phyloP scores from a whole-genome alignment of 2,113 vertebrate species.

The Ammospiza caudacuta region DNA sequence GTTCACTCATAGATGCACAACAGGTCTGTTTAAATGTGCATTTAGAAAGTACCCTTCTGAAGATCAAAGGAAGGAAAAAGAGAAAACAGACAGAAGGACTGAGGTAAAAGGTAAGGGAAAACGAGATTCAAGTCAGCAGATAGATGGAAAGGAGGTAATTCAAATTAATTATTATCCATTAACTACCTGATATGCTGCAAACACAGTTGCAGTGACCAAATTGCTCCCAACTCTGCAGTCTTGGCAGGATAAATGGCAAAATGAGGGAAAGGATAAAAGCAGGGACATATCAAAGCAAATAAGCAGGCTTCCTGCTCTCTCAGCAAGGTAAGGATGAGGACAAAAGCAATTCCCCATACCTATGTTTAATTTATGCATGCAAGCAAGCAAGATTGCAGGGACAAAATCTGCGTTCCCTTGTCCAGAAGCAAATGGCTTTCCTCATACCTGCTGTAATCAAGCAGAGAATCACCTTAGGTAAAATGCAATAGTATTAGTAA shows the following conservation, averaged over 20 bases:
- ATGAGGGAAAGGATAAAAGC: background rate
- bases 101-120: background rate
- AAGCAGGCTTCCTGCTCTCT: background rate
- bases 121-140: background rate
- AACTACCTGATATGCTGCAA: background rate
- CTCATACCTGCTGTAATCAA: background rate
- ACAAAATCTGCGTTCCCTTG: background rate
- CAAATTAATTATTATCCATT: background rate
- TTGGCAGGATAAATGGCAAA: background rate
- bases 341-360: background rate
- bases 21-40: background rate
- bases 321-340: background rate
- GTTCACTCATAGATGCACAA: background rate
- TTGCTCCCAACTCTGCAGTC: background rate
- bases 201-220: background rate
- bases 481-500: background rate
- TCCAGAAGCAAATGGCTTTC: background rate
- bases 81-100: background rate
- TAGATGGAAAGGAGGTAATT: conserved; percentile 10
- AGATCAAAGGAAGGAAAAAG: background rate
- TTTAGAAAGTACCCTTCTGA: background rate
- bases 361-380: background rate
- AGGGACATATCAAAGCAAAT: background rate
- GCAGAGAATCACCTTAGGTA: background rate
- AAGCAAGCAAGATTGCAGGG: background rate